Base-by-base conservation (phyloP, 1,140 invertebrate species). In the Bombus difficillimus region DNA sequence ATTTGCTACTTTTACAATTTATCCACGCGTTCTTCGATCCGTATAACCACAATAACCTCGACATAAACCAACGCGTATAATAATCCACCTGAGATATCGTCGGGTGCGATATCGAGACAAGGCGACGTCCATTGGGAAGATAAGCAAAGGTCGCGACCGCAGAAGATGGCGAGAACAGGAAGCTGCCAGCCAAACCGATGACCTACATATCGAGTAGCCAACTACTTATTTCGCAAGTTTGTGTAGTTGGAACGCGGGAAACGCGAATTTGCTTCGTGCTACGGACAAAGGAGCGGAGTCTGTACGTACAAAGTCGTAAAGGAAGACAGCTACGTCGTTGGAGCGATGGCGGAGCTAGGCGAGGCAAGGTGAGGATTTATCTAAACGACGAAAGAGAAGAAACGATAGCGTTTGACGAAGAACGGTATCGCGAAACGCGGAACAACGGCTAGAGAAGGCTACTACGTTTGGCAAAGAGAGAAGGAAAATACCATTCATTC, bases 201-300 rank as follows among this genome's bases (percentile, higher is more conserved):
- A 78, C n/a, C 74, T 47, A 77, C 5, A 47, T 47, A 84, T 84
- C 75, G 82, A 78, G 37, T 62, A 83, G 71, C 5, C 47, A 53
- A 2, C 76, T 59, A 2, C 76, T 59, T 80, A 84, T 80, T 80
- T 62, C 76, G 66, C 66, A 72, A 84, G 15, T 79, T 69, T 43
- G 37, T 62, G 39, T n/a, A 8, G 76, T 47, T 79, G 10, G 39
- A 43, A 37, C 43, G 34, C 53, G 53, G 28, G 62, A 32, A 43
- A 62, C 53, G 73, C 41, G 43, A 41, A 76, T 39, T 39, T 2
- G 39, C 75, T 34, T 18, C 12, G 43, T 59, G 75, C 25, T 1
- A 57, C n/a, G 15, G 22, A 79, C 75, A 59, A 78, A 59, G 53
- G 75, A 59, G n/a, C 41, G 47, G 37, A 28, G 64, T 71, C 74